Evolutionary conservation across 2,113 vertebrate species (phyloP), one percentile per base, ranked within the genome.

Genomic region (Pelvicachromis taeniatus): DNA sequence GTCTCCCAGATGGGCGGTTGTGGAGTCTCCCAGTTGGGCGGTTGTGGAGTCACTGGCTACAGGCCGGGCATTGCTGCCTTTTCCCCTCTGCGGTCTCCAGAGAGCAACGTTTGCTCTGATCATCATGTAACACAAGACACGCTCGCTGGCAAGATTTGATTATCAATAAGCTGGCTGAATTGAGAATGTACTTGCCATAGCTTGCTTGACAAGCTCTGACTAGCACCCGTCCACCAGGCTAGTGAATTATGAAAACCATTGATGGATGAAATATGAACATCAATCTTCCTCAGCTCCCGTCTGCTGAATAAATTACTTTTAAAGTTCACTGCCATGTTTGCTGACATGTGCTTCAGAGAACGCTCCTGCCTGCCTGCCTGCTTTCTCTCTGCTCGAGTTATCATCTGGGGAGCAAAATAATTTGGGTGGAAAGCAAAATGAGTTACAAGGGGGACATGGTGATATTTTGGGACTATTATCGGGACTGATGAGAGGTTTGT

Each of bases 181-280:
- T 16, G 68, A 84, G 85, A 90, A 88, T 63, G 85, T 70, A 70
- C 81, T 91, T 9, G 85, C 80, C 63, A 31, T n/a, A 19, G 84
- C 80, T 84, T 84, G 79, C 81, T 85, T 91, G 93, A 89, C 89
- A 85, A 88, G 92, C 78, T 89, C 92, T 84, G 88, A 88, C 84
- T 88, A 88, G 89, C 87, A 85, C 29, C 83, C 78, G 29, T 85
- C 85, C 83, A 86, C 81, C 87, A 79, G 75, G 40, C 87, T 29
- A 16, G 81, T 89, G 90, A 92, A 92, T 93, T 91, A 93, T 93
- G 79, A 91, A 92, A 93, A 88, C 80, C 92, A 87, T 83, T 77
- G 90, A 92, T 91, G 94, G 93, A 91, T 93, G 93, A 95, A 93
- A 93, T 93, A 93, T 92, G 92, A 93, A 92, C 91, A 91, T 93